These are phyloP conservation scores for Lepidotrigona ventralis DNA, from an alignment of 1,140 invertebrate genomes.

Conservation along the genomic window DNA sequence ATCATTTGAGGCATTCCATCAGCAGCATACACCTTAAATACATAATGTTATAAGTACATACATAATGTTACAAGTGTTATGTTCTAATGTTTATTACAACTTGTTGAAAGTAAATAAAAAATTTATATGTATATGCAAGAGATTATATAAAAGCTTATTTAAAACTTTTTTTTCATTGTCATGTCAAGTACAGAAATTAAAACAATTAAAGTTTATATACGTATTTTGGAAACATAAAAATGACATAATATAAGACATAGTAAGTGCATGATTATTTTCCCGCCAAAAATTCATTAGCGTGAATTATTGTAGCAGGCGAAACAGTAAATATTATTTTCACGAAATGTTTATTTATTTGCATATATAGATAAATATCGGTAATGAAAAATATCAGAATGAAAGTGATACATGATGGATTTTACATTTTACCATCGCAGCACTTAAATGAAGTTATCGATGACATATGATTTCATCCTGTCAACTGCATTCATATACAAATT, in stretches of 20 bases:
- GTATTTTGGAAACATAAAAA: not conserved
- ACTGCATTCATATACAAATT: not conserved
- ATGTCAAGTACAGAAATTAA: too few species aligned
- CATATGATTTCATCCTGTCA: not conserved
- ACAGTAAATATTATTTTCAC: not conserved
- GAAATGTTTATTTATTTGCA: not conserved
- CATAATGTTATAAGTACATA: constrained; percentile 55
- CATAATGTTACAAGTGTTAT: constrained; percentile 27
- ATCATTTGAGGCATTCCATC: constrained; percentile 88
- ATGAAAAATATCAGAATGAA: not conserved
- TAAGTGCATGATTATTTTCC: not conserved
- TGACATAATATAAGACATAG: not conserved
- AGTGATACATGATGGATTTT: not conserved
- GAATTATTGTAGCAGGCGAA: too few species aligned
- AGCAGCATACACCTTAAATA: constrained; percentile 83
- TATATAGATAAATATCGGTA: not conserved
- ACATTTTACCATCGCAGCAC: constrained; percentile 34
- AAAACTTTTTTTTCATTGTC: not conserved
- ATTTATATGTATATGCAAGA: not conserved
- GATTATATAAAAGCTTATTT: not conserved
- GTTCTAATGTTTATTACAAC: too few species aligned
- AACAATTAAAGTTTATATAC: not conserved
- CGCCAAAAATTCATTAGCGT: not conserved
- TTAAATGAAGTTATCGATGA: not conserved
- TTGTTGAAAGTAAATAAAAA: too few species aligned